A percentile compares a stretch with the other conserved stretches of the same genome.
These are phyloP conservation scores for Avahi laniger DNA, from an alignment of 2,797 vertebrate species.

Conservation along the genomic window DNA sequence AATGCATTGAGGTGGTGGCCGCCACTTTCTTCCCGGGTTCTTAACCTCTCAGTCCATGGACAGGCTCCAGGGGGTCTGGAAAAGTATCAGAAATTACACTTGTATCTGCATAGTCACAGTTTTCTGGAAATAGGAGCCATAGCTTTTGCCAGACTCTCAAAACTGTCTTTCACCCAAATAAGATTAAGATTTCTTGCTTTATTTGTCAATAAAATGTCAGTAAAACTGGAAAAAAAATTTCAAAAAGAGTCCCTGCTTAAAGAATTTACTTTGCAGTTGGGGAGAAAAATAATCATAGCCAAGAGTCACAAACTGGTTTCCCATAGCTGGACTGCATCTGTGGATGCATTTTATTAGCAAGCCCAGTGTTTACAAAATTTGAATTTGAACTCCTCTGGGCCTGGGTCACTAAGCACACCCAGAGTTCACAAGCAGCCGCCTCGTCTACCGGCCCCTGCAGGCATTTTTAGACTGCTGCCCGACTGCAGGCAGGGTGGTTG, in stretches of 20 bases:
- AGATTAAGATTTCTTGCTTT: not conserved
- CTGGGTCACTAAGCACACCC: not conserved
- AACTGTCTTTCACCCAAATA: not conserved
- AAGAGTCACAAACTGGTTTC: not conserved
- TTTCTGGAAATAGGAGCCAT: not conserved
- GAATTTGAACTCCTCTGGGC: not conserved
- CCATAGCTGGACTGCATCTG: too few relatives aligned
- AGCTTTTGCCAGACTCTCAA: not conserved
- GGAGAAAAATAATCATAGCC: not conserved
- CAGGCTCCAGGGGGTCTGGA: not conserved
- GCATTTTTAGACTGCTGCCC: not conserved
- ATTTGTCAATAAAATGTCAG: not conserved
- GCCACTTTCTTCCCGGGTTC: not conserved
- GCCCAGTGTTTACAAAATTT: not conserved
- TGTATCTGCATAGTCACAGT: not conserved
- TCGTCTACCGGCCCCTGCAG: not conserved
- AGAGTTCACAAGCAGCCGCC: not conserved
- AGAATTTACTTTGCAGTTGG: not conserved
- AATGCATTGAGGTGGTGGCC: not conserved
- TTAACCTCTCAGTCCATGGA: not conserved
- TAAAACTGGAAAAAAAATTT: not conserved
- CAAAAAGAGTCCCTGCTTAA: not conserved
- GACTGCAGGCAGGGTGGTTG: not conserved
- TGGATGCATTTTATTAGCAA: not conserved
- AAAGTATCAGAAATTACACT: too few relatives aligned